Evolutionary conservation across 2,113 vertebrate species (phyloP).

Genomic region (Serranochromis macrocephalus): DNA sequence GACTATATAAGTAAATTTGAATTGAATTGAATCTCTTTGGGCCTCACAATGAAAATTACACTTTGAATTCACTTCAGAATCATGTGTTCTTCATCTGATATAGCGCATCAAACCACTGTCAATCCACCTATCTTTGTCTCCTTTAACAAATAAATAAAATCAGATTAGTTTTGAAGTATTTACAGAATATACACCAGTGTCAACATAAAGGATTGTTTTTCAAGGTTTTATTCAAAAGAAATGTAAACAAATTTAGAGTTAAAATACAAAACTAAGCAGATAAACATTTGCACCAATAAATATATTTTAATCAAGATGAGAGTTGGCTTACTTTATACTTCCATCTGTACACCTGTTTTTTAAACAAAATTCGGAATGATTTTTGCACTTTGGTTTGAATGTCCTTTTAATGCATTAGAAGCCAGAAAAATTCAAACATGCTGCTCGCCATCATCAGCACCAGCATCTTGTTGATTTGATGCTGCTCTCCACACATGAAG

Average conservation of each 20-base stretch:
- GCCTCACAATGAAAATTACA: background rate
- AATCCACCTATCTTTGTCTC: background rate
- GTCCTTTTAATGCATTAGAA: background rate
- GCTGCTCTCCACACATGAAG: background rate
- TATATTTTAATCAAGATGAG: constrained; percentile 1
- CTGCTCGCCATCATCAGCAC: background rate
- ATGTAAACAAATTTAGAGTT: background rate
- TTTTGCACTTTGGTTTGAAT: background rate
- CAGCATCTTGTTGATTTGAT: background rate
- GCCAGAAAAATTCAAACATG: background rate
- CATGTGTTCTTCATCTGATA: background rate
- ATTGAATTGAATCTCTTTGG: background rate
- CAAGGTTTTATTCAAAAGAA: background rate
- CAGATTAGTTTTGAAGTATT: background rate
- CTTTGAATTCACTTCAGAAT: background rate
- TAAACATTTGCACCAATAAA: constrained; percentile 25
- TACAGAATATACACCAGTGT: background rate
- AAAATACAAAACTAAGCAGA: background rate
- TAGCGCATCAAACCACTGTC: background rate
- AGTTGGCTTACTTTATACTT: background rate
- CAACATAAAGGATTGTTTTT: background rate
- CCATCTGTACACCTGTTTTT: background rate
- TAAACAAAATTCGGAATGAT: background rate
- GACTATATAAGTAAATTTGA: background rate
- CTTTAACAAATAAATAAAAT: background rate